Conservation (phyloP, 1,140 invertebrate species). For the Saccostrea glomerata region DNA sequence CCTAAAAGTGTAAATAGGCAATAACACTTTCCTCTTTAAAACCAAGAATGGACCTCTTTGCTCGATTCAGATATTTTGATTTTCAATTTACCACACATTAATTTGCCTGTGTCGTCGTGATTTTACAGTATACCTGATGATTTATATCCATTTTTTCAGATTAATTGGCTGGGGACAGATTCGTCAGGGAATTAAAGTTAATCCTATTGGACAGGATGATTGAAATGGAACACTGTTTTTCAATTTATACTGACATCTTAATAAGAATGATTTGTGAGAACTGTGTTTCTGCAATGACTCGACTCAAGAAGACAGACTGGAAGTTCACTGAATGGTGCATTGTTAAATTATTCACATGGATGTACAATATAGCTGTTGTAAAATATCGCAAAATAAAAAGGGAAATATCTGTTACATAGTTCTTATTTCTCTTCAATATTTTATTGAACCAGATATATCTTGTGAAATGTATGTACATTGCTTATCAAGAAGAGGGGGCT, state of each 20-base stretch:
- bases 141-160: conserved; percentile 57
- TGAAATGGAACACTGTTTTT: neutral
- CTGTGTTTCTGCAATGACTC: neutral
- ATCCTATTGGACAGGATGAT: conserved; percentile 61
- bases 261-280: neutral
- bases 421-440: no score
- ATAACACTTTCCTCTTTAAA: no score
- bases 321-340: neutral
- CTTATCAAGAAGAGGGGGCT: no score
- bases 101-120: no score
- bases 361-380: neutral
- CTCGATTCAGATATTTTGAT: no score
- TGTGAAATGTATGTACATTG: no score
- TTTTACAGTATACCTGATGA: no score
- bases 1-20: no score
- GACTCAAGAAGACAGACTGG: neutral
- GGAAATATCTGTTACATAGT: neutral
- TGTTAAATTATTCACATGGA: conserved; percentile 10
- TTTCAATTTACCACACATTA: no score
- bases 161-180: conserved; percentile 77
- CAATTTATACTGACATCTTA: neutral
- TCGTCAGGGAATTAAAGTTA: conserved; percentile 72
- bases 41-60: no score
- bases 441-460: no score
- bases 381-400: neutral